A percentile compares a stretch with the other conserved stretches of the same genome.
Conservation (phyloP, 2,113 vertebrate species). For the Chionodraco myersi region DNA sequence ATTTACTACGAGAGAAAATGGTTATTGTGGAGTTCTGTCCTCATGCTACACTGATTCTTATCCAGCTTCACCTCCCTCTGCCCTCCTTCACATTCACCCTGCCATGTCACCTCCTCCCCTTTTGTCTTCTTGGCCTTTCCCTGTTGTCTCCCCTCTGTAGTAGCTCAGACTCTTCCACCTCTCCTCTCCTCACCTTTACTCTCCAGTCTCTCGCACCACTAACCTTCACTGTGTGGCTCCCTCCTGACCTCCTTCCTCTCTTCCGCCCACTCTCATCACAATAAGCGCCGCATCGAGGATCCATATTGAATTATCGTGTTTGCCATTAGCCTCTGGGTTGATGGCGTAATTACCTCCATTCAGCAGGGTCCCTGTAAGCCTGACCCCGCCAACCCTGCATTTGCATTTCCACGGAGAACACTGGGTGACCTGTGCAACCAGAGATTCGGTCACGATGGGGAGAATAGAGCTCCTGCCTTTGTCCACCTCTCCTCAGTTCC, state of each 20-base stretch:
- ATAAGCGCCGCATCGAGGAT: conserved; percentile 39
- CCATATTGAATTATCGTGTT: conserved; percentile 67
- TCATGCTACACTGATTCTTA: conserved; percentile 17
- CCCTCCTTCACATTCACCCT: conserved; percentile 19
- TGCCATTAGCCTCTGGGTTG: conserved; percentile 61
- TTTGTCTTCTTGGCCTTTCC: conserved; percentile 5
- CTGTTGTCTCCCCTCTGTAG: not conserved
- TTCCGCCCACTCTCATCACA: conserved; percentile 35
- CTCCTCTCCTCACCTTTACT: conserved; percentile 22
- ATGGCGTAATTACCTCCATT: conserved; percentile 63
- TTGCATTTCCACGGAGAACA: conserved; percentile 43
- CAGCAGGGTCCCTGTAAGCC: conserved; percentile 28
- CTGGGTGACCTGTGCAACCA: conserved; percentile 9
- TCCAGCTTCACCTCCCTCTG: conserved; percentile 25
- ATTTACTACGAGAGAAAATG: conserved; percentile 27
- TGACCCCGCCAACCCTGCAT: conserved; percentile 30
- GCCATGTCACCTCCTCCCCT: conserved; percentile 21
- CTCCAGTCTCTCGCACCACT: conserved; percentile 2
- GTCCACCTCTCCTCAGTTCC: not conserved
- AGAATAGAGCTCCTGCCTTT: not conserved
- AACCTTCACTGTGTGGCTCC: conserved; percentile 27
- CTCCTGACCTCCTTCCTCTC: conserved; percentile 51
- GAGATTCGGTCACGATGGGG: not conserved
- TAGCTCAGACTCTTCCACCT: conserved; percentile 26
- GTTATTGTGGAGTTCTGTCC: conserved; percentile 4